phyloP scores from a whole-genome alignment of 2,888 invertebrate species.

The Limenitis camilla region DNA sequence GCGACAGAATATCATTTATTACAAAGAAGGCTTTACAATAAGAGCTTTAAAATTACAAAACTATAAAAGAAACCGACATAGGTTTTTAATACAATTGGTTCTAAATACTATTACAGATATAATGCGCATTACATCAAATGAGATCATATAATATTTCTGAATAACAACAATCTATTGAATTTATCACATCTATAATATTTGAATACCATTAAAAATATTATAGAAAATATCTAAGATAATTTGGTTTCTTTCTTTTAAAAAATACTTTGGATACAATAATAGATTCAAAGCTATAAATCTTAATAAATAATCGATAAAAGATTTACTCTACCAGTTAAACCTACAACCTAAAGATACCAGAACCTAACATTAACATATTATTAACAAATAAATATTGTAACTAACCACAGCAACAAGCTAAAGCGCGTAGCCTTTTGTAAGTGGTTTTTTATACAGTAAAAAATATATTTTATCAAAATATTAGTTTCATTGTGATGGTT shows the following conservation, averaged over 20 bases:
- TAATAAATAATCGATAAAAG: slow-evolving; percentile 23
- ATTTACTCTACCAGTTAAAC: slow-evolving; percentile 23
- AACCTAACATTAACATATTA: slow-evolving; percentile 34
- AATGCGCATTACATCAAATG: slow-evolving; percentile 33
- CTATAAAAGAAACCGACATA: slow-evolving; percentile 37
- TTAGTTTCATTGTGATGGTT: slow-evolving; percentile 66
- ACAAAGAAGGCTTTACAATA: slow-evolving; percentile 66
- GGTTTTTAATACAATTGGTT: slow-evolving; percentile 31
- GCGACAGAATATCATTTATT: slow-evolving; percentile 70
- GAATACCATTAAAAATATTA: slow-evolving; percentile 38
- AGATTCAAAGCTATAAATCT: slow-evolving; percentile 6
- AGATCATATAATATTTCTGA: slow-evolving; percentile 38
- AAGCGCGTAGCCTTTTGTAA: slow-evolving; percentile 49
- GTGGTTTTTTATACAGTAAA: slow-evolving; percentile 24
- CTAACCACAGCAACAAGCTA: slow-evolving; percentile 61
- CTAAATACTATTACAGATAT: slow-evolving; percentile 32
- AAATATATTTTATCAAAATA: slow-evolving; percentile 44
- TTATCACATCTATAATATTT: slow-evolving; percentile 36
- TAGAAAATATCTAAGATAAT: slow-evolving; percentile 33
- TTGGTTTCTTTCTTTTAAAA: slow-evolving; percentile 14
- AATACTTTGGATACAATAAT: slow-evolving; percentile 11
- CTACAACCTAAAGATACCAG: slow-evolving; percentile 9
- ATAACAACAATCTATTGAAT: slow-evolving; percentile 26
- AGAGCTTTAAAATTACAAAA: slow-evolving; percentile 61
- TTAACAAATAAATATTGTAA: slow-evolving; percentile 31